Base-by-base conservation (phyloP, 2,113 vertebrate genomes). In the Aspiorhynchus laticeps region DNA sequence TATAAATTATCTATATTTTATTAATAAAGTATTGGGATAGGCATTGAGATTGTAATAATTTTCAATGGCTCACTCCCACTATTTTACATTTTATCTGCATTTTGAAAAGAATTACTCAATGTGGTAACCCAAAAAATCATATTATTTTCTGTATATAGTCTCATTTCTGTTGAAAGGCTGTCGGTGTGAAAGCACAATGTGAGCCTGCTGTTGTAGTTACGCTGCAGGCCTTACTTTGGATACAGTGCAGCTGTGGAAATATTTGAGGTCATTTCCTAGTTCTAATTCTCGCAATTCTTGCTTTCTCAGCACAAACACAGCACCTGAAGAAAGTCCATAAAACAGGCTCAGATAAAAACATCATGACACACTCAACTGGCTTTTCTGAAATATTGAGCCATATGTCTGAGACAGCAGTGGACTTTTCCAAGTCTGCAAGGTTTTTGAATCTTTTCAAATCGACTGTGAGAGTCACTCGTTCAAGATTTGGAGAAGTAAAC, bases 241-340 rank as follows among this genome's bases (percentile, higher is more conserved):
- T 71, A 2, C 28, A 53, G 9, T 24, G 80, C 80, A 51, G 80
- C 80, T 69, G 80, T 83, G 81, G 61, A 83, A 82, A 82, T 31
- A 82, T 46, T 28, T 67, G 80, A 82, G 59, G 65, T 82, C n/a
- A 67, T 82, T 65, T 82, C 80, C 80, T 65, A 46, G 15, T 82
- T 46, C 59, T 46, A 65, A 46, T 65, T 46, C 59, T 82, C 61
- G n/a, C 59, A 46, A 82, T 82, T 43, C 41, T 67, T 67, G 38
- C 79, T 65, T 65, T 19, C 59, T 82, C 59, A 63, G 24, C 33
- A 0, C 38, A 65, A 82, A 82, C 79, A 63, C 41, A 0, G 41
- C n/a, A 82, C 38, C 59, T 65, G 59, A 82, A 82, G 36, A 82
- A 83, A 83, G 43, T 53, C 81, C 26, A 83, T 83, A 83, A 83